These are phyloP conservation scores for Metridium senile DNA, from an alignment of 92 coral and sea anemone genomes.

Conservation along the genomic window DNA sequence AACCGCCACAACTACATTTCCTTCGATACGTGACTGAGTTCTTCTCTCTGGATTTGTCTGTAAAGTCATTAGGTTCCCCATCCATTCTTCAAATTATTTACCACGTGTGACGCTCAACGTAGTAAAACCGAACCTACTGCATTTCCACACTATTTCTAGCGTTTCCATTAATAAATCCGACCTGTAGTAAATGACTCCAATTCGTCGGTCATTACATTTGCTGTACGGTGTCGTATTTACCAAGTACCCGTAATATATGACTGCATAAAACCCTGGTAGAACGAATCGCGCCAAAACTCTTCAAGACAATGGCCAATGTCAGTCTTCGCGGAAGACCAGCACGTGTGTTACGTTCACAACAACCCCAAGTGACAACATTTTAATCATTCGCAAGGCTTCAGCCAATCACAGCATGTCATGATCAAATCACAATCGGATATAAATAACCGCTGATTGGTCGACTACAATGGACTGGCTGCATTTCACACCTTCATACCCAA, in stretches of 20 bases:
- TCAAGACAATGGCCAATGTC: slow-evolving; percentile 87
- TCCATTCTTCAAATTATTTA: slow-evolving; percentile 52
- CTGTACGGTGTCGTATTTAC: slow-evolving; percentile 35
- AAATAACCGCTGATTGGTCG: slow-evolving; percentile 90
- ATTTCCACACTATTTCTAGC: slow-evolving; percentile 24
- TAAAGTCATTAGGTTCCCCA: slow-evolving; percentile 38
- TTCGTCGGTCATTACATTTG: slow-evolving; percentile 37
- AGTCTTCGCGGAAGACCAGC: slow-evolving; percentile 70
- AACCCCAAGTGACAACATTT: slow-evolving; percentile 71
- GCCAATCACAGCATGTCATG: slow-evolving; percentile 73
- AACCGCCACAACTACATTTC: slow-evolving; percentile 66
- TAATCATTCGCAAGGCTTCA: slow-evolving; percentile 25
- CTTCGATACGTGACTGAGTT: slow-evolving; percentile 32
- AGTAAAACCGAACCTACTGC: slow-evolving; percentile 34
- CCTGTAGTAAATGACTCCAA: slow-evolving; percentile 11
- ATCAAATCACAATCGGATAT: slow-evolving; percentile 65
- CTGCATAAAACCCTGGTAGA: slow-evolving; percentile 44
- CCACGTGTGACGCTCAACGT: slow-evolving; percentile 44
- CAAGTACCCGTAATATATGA: slow-evolving; percentile 56
- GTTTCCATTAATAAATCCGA: slow-evolving; percentile 25
- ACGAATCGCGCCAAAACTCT: slow-evolving; percentile 90
- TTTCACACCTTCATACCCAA: slow-evolving; percentile 87
- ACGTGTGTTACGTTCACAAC: slow-evolving; percentile 79
- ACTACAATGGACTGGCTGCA: slow-evolving; percentile 75
- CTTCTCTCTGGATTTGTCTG: slow-evolving; percentile 23